phyloP scores from a whole-genome alignment of 2,113 vertebrate genomes.

The Platysternon megacephalum region DNA sequence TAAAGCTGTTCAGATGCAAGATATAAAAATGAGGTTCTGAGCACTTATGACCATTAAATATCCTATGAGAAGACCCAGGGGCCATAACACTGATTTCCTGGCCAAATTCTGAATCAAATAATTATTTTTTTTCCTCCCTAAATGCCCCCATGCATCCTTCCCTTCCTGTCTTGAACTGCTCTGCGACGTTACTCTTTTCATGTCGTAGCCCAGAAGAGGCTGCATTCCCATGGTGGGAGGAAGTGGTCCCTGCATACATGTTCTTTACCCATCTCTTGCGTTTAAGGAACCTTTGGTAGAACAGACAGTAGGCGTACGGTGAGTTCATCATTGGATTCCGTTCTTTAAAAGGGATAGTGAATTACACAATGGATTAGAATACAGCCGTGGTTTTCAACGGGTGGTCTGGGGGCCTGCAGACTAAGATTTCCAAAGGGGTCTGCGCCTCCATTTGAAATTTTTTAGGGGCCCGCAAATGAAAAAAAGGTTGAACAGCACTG shows the following conservation, averaged over 20 bases:
- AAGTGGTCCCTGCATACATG: not conserved
- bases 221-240: not conserved
- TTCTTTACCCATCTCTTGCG: not conserved
- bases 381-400: not conserved
- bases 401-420: not conserved
- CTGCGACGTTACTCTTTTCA: not conserved
- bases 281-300: conserved; percentile 7
- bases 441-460: not conserved
- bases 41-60: not conserved
- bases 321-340: not conserved
- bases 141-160: not conserved
- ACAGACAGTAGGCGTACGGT: not conserved
- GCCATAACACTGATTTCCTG: conserved; percentile 13
- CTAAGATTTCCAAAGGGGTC: not conserved
- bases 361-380: conserved; percentile 63
- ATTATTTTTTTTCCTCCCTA: not conserved
- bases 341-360: conserved; percentile 63
- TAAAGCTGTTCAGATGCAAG: not conserved
- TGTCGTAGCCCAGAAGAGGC: conserved; percentile 1
- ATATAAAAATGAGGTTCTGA: not conserved
- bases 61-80: not conserved
- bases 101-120: not conserved
- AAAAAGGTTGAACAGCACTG: not conserved
- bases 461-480: not conserved
- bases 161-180: not conserved